These are phyloP conservation scores for Microctenopoma stevenorrisi DNA, from an alignment of 2,797 vertebrate genomes.

Conservation along the genomic window DNA sequence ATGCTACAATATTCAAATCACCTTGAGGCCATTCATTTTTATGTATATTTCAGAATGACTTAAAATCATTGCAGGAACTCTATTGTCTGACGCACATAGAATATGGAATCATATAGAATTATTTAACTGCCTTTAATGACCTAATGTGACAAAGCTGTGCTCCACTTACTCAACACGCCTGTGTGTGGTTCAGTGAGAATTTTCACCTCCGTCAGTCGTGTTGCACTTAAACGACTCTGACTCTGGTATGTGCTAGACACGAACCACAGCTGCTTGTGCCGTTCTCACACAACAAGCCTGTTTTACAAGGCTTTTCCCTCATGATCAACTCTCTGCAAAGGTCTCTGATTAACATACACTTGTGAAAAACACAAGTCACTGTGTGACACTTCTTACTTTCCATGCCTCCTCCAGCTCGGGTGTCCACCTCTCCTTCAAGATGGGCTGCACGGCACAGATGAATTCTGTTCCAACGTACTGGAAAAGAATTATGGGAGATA, in stretches of 20 bases:
- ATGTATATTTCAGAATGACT: too few species aligned
- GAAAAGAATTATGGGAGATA: slow-evolving; percentile 39
- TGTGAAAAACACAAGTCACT: not conserved
- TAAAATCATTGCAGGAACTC: not conserved
- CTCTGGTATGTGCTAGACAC: not conserved
- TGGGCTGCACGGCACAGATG: slow-evolving; percentile 83
- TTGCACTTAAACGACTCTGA: slow-evolving; percentile 11
- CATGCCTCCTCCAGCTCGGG: slow-evolving; percentile 83
- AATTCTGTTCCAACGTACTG: slow-evolving; percentile 87
- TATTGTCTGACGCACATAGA: not conserved
- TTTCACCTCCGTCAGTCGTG: slow-evolving; percentile 28
- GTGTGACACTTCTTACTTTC: slow-evolving; percentile 72
- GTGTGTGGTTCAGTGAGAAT: slow-evolving; percentile 41
- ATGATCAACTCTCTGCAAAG: not conserved
- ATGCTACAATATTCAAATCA: too few species aligned
- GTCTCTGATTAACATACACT: slow-evolving; percentile 1
- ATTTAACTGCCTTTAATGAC: slow-evolving; percentile 15
- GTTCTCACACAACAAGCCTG: not conserved
- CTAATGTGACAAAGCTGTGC: slow-evolving; percentile 41
- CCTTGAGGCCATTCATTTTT: too few species aligned
- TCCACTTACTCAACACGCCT: slow-evolving; percentile 8
- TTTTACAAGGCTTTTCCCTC: slow-evolving; percentile 11
- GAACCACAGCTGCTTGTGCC: not conserved
- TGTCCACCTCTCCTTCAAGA: slow-evolving; percentile 85
- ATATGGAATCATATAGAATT: not conserved